Evolutionary conservation across 2,113 vertebrate species (phyloP).

Genomic region (Microcebus tavaratra): DNA sequence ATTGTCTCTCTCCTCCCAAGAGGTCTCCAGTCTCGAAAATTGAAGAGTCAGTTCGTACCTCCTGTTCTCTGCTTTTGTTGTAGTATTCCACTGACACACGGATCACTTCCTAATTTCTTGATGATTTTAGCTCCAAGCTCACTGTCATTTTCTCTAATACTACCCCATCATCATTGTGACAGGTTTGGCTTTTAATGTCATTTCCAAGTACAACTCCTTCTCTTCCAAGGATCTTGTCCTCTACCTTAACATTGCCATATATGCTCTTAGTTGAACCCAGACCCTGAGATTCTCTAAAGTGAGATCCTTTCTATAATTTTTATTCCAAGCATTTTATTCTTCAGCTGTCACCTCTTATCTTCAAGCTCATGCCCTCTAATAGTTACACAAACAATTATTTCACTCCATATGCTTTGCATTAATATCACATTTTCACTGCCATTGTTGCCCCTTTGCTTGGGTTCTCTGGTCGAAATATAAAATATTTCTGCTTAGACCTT

Average conservation of each 20-base stretch:
- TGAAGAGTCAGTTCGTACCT: background rate
- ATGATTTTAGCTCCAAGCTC: background rate
- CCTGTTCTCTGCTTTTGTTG: background rate
- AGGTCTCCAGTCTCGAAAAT: background rate
- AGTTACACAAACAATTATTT: background rate
- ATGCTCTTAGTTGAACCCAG: background rate
- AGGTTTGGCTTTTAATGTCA: background rate
- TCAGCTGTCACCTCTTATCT: background rate
- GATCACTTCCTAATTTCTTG: background rate
- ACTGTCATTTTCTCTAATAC: background rate
- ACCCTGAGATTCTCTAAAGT: background rate
- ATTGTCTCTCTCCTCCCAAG: background rate
- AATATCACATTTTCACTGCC: background rate
- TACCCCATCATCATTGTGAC: background rate
- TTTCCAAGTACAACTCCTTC: background rate
- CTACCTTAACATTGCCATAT: background rate
- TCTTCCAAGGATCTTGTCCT: background rate
- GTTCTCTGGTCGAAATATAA: background rate
- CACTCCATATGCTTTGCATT: accelerated
- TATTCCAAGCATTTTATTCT: background rate
- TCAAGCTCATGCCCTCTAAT: background rate
- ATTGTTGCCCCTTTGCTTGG: background rate
- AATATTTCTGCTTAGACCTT: background rate
- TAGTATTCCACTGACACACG: background rate
- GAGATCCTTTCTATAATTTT: background rate